Percentiles rank a stretch among this genome's conserved stretches.
Conservation (phyloP, 2,797 vertebrate genomes). For the Cygnus olor region DNA sequence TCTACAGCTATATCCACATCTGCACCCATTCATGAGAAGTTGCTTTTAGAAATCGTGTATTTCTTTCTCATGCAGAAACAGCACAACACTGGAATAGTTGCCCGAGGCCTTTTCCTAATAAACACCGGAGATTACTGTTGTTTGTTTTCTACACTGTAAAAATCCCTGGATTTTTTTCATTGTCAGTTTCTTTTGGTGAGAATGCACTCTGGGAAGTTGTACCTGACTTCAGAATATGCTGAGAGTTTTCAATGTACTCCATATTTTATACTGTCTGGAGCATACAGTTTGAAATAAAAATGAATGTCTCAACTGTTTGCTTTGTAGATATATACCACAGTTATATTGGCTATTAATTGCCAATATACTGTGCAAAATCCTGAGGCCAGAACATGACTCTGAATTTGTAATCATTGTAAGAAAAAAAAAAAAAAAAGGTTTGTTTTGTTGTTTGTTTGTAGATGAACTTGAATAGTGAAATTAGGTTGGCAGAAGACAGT, state of each 20-base stretch:
- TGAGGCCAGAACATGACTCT: neutral
- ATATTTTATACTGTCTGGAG: neutral
- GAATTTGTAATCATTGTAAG: neutral
- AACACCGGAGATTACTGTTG: neutral
- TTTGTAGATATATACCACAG: neutral
- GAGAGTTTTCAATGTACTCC: neutral
- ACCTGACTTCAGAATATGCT: neutral
- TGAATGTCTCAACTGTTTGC: neutral
- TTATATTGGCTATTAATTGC: constrained; percentile 10
- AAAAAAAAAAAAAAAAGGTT: neutral
- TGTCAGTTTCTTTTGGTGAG: neutral
- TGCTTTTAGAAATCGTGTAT: neutral
- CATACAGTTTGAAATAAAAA: neutral
- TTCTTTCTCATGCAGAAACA: neutral
- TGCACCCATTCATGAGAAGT: neutral
- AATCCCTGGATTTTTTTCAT: neutral
- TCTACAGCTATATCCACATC: neutral
- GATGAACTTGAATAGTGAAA: neutral
- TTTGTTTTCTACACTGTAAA: neutral
- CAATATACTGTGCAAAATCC: neutral
- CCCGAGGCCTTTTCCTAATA: neutral
- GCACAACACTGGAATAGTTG: neutral
- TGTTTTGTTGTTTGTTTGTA: neutral
- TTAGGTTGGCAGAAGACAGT: neutral
- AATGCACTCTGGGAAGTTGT: neutral